Conservation (phyloP, 1,140 invertebrate species). For the Zaprionus lachaisei region DNA sequence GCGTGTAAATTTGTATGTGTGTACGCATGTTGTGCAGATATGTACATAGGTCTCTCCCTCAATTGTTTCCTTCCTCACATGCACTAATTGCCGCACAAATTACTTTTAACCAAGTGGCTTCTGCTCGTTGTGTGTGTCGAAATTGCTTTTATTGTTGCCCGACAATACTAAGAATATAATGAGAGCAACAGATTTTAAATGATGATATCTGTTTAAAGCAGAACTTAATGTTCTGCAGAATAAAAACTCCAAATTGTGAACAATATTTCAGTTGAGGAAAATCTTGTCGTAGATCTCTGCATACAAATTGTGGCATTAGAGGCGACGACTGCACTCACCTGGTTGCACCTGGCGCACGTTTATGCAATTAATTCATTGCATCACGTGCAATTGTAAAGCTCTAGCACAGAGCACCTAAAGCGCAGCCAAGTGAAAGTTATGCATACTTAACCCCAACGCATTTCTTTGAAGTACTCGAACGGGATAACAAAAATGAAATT, state of each 20-base stretch:
- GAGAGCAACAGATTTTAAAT: constrained; percentile 26
- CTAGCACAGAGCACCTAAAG: constrained; percentile 9
- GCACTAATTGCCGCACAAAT: constrained; percentile 71
- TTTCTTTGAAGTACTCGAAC: constrained; percentile 19
- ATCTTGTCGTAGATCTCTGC: constrained; percentile 3
- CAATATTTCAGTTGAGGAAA: background rate
- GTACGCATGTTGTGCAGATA: background rate
- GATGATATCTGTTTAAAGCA: background rate
- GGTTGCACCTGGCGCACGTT: background rate
- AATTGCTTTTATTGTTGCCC: constrained; percentile 54
- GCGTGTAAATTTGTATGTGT: no score
- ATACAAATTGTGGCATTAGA: constrained; percentile 24
- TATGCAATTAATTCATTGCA: constrained; percentile 4
- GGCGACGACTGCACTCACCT: background rate
- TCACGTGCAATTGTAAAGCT: background rate
- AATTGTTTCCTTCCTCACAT: constrained; percentile 53
- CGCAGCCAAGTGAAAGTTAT: constrained; percentile 26
- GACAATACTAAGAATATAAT: constrained; percentile 6
- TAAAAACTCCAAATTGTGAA: background rate
- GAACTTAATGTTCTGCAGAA: background rate
- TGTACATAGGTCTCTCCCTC: constrained; percentile 32
- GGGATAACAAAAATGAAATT: constrained; percentile 1
- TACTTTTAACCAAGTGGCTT: constrained; percentile 65
- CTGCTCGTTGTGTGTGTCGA: constrained; percentile 51
- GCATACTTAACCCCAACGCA: constrained; percentile 3